Conservation (phyloP, 2,797 vertebrate species). For the Monodelphis domestica region DNA sequence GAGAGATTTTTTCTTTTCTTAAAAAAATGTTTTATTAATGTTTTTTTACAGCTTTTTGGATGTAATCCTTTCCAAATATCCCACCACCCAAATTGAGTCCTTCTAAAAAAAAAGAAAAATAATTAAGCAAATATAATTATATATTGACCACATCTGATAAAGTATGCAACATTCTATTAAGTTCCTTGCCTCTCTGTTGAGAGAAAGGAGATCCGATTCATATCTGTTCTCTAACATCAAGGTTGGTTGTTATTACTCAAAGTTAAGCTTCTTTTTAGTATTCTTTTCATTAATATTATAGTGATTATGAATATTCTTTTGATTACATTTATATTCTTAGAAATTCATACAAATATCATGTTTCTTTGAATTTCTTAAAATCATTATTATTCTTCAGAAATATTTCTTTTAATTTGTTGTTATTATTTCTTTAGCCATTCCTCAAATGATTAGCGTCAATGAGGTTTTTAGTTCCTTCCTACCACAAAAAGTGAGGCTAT, state of each 20-base stretch:
- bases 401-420: not conserved
- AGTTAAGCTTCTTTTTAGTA: not conserved
- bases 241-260: not conserved
- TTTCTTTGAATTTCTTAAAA: not conserved
- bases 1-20: not conserved
- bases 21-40: not conserved
- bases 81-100: not conserved
- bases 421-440: not conserved
- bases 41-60: not conserved
- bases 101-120: not conserved
- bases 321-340: not conserved
- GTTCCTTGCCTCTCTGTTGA: not conserved
- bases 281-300: not conserved
- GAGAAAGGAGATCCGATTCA: not conserved
- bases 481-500: not conserved
- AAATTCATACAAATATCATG: not conserved
- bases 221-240: not conserved
- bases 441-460: not conserved
- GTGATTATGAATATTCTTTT: not conserved
- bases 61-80: not conserved
- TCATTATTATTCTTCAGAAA: not conserved
- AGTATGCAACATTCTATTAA: not conserved
- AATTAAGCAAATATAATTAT: not conserved
- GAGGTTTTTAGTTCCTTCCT: not conserved
- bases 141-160: not conserved